Evolutionary conservation across 2,888 invertebrate species (phyloP), one percentile per base, ranked within the genome.

Genomic region (Xiphydria camelus): DNA sequence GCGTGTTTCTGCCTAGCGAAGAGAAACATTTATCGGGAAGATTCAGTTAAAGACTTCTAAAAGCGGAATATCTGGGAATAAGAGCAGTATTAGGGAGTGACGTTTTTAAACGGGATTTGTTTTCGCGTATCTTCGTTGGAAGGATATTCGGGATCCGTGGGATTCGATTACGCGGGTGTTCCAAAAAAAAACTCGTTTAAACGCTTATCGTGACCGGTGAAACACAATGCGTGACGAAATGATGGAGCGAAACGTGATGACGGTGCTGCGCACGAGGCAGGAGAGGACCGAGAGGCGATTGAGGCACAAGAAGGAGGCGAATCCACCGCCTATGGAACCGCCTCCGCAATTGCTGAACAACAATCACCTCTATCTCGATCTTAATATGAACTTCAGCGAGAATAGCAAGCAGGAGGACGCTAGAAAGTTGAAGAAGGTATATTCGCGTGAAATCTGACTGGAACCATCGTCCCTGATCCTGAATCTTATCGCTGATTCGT

Each of bases 251-350:
- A 64, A 64, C 32, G 59, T 67, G 12, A 57, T 62, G 50, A 35
- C 66, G 19, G 69, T 70, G 14, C 47, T 68, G 21, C 61, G 69
- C 7, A 68, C 70, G 40, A 56, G 70, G 15, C 68, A 63, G 15
- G 66, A 68, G 10, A 59, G 69, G 26, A 70, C 68, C 1, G 66
- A 70, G 45, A 58, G 70, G 33, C 56, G 70, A 4, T 41, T 66
- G 47, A 66, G 66, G 41, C 68, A 68, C 42, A 66, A 60, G 31
- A 70, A 62, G 21, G 62, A 64, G 22, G 68, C 69, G 6, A 63
- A 67, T 50, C 65, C 64, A 29, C 62, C 63, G 3, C 67, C 67
- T 3, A 64, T 66, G 67, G 65, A 67, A 33, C 65, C 67, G 32
- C 67, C 63, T 2, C 58, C 66, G 2, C 58, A 61, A 12, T 48